phyloP scores from a whole-genome alignment of 23 tunicate species.

The Styela clava region DNA sequence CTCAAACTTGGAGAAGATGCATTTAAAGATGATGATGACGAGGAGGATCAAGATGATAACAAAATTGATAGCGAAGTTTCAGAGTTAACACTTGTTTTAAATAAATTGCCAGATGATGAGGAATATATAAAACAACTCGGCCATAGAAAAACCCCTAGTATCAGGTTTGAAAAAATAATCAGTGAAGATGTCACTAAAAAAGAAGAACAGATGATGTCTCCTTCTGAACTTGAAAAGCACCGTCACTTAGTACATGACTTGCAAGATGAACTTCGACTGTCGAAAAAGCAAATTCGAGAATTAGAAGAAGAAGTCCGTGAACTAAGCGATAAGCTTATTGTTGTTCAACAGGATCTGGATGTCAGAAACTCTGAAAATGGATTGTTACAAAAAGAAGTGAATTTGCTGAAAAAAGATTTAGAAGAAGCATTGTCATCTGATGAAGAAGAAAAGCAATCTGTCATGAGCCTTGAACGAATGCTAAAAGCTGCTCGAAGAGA shows the following conservation, averaged over 20 bases:
- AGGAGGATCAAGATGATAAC: slow-evolving; percentile 26
- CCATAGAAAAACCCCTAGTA: slow-evolving; percentile 31
- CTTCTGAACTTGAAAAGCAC: slow-evolving; percentile 44
- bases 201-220: not conserved
- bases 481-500: slow-evolving; percentile 15
- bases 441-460: slow-evolving; percentile 20
- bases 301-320: slow-evolving; percentile 47
- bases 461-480: slow-evolving; percentile 4
- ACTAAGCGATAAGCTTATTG: slow-evolving; percentile 44
- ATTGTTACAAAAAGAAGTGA: slow-evolving; percentile 7
- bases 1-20: slow-evolving; percentile 33
- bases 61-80: not conserved
- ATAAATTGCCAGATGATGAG: slow-evolving; percentile 7
- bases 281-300: slow-evolving; percentile 47
- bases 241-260: slow-evolving; percentile 42
- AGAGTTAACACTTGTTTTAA: not conserved
- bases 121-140: slow-evolving; percentile 5
- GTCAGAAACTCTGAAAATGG: slow-evolving; percentile 8
- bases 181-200: slow-evolving; percentile 60
- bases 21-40: slow-evolving; percentile 49
- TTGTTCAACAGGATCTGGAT: slow-evolving; percentile 39
- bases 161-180: slow-evolving; percentile 63
- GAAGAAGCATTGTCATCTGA: slow-evolving; percentile 24
- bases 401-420: slow-evolving; percentile 3
- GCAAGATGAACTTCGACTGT: slow-evolving; percentile 38